These are phyloP conservation scores for Peromyscus eremicus DNA, from an alignment of 2,797 vertebrate genomes.

Conservation along the genomic window DNA sequence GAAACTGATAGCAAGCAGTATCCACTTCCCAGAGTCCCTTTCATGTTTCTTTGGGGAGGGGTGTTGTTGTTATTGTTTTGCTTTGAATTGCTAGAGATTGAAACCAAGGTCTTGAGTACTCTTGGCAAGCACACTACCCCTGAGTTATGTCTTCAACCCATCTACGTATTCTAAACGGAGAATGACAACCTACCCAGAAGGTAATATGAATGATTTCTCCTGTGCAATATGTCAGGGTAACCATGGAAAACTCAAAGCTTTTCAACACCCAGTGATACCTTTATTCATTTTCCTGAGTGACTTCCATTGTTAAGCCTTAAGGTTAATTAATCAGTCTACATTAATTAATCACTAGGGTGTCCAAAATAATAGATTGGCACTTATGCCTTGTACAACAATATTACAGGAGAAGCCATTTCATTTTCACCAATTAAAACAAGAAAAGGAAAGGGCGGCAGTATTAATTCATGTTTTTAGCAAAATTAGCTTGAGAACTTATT, in stretches of 20 bases:
- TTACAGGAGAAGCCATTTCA: slow-evolving; percentile 8
- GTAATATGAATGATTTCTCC: neutral
- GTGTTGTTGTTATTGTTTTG: neutral
- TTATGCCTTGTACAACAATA: neutral
- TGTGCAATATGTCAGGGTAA: neutral
- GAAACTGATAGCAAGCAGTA: neutral
- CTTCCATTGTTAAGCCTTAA: neutral
- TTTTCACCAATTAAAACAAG: slow-evolving; percentile 37
- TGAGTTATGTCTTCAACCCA: neutral
- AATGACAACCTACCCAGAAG: neutral
- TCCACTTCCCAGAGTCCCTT: neutral
- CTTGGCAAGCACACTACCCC: neutral
- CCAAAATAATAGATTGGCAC: slow-evolving; percentile 7
- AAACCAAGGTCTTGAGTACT: neutral
- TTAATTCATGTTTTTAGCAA: slow-evolving; percentile 44
- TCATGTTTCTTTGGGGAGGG: neutral
- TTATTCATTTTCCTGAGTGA: neutral
- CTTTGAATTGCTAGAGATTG: neutral
- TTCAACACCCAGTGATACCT: neutral
- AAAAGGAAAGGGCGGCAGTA: neutral
- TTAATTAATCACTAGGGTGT: slow-evolving; percentile 9
- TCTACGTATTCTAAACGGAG: neutral
- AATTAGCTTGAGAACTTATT: neutral
- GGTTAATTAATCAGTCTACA: slow-evolving; percentile 34
- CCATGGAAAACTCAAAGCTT: neutral